These are phyloP conservation scores for Meloidogyne floridensis DNA, from an alignment of 1,140 invertebrate species.

Conservation along the genomic window DNA sequence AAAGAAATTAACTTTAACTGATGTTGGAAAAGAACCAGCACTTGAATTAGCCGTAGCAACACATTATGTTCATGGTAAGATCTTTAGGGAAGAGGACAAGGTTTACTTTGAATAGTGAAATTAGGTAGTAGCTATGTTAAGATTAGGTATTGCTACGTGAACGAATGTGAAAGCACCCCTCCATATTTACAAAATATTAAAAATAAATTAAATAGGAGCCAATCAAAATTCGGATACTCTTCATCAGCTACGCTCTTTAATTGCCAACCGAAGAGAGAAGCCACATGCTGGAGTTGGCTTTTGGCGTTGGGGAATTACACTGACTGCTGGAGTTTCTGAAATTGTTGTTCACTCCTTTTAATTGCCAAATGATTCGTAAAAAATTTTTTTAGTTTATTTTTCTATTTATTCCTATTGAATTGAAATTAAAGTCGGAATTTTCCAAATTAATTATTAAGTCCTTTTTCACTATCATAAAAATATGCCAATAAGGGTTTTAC, in stretches of 20 bases:
- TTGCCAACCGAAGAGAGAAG: constrained; percentile 50
- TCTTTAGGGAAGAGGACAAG: background rate
- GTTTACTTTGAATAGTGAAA: too few species aligned
- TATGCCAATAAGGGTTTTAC: too few species aligned
- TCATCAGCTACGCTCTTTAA: constrained; percentile 53
- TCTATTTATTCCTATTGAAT: background rate
- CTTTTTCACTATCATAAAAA: too few species aligned
- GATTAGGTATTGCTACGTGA: too few species aligned
- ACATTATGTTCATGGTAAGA: constrained; percentile 60
- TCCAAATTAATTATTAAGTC: too few species aligned
- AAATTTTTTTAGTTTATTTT: constrained; percentile 4
- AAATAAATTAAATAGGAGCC: constrained; percentile 37
- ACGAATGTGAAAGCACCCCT: too few species aligned
- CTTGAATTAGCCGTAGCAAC: constrained; percentile 63
- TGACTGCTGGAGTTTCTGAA: constrained; percentile 34
- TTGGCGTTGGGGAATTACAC: constrained; percentile 58
- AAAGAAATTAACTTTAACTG: constrained; percentile 20
- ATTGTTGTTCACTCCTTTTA: constrained; percentile 34
- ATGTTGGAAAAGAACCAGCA: constrained; percentile 39
- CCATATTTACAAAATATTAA: background rate
- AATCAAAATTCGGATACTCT: constrained; percentile 61
- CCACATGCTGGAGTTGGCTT: constrained; percentile 62
- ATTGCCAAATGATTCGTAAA: too few species aligned
- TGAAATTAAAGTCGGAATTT: background rate
- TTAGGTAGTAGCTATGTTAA: too few species aligned